Evolutionary conservation across 2,888 invertebrate species (phyloP), one percentile per base, ranked within the genome.

Genomic region (Panzeria rudis): DNA sequence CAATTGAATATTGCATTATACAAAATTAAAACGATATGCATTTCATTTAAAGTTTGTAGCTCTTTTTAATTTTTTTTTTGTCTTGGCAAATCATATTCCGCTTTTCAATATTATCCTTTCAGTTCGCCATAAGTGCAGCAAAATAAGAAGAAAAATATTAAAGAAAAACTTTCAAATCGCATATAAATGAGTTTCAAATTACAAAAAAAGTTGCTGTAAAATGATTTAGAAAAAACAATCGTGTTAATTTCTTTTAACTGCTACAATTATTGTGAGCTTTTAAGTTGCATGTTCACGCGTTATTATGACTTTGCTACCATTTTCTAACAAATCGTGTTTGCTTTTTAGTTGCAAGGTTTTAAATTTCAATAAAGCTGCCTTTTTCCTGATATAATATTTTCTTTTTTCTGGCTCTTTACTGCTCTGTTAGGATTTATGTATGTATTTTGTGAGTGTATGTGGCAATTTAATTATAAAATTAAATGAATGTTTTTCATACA

Each of bases 221-320:
- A 79, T 62, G 56, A 75, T 47, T 84, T 79, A 54, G 32, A 76
- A 64, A 72, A 64, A 72, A 25, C 56, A 64, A 69, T 84, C 77
- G 84, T 84, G 77, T 84, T 84, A 84, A 84, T 84, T 84, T 81
- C 77, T 69, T 81, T 77, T 29, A 81, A 77, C 81, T 77, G 66
- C 72, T 44, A 44, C 59, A 75, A 47, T 83, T n/a, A n/a, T n/a
- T 76, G 75, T 76, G 29, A 73, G 76, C 73, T 80, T 84, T 79
- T 61, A 61, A 68, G 61, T 84, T 84, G 84, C 84, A 84, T 84
- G 84, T 84, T 84, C 84, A 84, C 84, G 84, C 84, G 84, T 81
- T 72, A 84, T 84, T 84, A 84, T 84, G 84, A 84, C 68, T 84
- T 69, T 29, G 84, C 84, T 77, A 81, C 84, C 81, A 81, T 81